These are phyloP conservation scores for Sebastes vulpes DNA, from an alignment of 2,797 vertebrate genomes.

Conservation along the genomic window DNA sequence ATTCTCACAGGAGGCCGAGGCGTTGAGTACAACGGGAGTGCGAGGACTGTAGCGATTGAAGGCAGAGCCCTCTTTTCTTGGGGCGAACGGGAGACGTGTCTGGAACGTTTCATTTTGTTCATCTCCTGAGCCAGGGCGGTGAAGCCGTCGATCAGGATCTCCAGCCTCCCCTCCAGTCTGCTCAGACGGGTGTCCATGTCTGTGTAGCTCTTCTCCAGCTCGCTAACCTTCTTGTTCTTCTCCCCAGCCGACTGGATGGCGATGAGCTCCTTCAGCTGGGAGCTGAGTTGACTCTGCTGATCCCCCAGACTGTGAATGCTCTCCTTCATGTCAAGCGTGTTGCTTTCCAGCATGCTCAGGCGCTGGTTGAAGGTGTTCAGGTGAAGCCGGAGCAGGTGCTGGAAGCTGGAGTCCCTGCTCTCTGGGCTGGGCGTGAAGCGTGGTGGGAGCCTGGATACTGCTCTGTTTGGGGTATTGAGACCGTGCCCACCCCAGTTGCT, in stretches of 20 bases:
- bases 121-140: constrained; percentile 84
- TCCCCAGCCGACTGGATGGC: constrained; percentile 32
- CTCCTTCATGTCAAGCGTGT: constrained; percentile 83
- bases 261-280: constrained; percentile 71
- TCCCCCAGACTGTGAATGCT: constrained; percentile 63
- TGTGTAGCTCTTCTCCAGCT: constrained; percentile 72
- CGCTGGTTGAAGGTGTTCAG: constrained; percentile 82
- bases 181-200: constrained; percentile 77
- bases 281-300: constrained; percentile 69
- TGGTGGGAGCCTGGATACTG: constrained; percentile 44
- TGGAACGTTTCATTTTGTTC: constrained; percentile 79
- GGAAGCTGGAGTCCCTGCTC: constrained; percentile 69
- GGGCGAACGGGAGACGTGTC: constrained; percentile 54
- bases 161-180: constrained; percentile 77
- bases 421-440: constrained; percentile 68
- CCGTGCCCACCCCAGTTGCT: not conserved
- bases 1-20: constrained; percentile 15
- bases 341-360: constrained; percentile 82
- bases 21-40: constrained; percentile 27
- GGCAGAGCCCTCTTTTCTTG: constrained; percentile 49
- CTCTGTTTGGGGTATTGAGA: constrained; percentile 37
- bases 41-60: constrained; percentile 14
- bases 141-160: constrained; percentile 86
- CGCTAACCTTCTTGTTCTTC: constrained; percentile 57
- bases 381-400: constrained; percentile 75